phyloP scores from a whole-genome alignment of 2,113 vertebrate genomes.

The Corythornis madagascariensis region DNA sequence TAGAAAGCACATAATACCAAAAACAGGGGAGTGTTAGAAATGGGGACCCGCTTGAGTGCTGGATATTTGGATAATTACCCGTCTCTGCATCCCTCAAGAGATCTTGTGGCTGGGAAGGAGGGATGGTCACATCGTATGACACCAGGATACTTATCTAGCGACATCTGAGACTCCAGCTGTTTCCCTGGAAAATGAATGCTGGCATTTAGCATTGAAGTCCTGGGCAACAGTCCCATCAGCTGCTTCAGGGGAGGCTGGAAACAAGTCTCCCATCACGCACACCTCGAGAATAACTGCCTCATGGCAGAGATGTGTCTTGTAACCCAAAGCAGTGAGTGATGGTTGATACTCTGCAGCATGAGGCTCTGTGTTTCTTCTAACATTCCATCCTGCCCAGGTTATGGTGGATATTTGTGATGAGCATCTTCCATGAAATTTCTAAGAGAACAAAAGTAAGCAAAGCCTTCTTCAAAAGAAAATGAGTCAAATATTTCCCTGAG shows the following conservation, averaged over 20 bases:
- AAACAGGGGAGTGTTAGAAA: neutral
- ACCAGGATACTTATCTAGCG: neutral
- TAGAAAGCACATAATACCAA: fast-evolving
- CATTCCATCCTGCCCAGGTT: neutral
- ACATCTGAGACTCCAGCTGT: neutral
- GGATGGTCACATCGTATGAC: neutral
- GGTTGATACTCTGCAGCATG: neutral
- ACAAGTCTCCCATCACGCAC: neutral
- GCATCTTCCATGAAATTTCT: neutral
- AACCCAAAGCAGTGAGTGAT: neutral
- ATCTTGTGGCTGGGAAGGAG: neutral
- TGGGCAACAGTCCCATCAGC: neutral
- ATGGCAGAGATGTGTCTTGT: neutral
- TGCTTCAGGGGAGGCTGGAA: neutral
- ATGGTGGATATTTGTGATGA: neutral
- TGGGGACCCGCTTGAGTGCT: neutral
- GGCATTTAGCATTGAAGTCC: neutral
- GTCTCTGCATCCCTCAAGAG: neutral
- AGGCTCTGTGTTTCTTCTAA: neutral
- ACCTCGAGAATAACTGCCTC: neutral
- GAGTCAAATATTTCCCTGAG: neutral
- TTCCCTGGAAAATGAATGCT: neutral
- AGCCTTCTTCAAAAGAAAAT: neutral
- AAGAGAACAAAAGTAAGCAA: neutral
- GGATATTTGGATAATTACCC: neutral